Evolutionary conservation across 2,113 vertebrate species (phyloP).

Genomic region (Brachyhypopomus occidentalis): DNA sequence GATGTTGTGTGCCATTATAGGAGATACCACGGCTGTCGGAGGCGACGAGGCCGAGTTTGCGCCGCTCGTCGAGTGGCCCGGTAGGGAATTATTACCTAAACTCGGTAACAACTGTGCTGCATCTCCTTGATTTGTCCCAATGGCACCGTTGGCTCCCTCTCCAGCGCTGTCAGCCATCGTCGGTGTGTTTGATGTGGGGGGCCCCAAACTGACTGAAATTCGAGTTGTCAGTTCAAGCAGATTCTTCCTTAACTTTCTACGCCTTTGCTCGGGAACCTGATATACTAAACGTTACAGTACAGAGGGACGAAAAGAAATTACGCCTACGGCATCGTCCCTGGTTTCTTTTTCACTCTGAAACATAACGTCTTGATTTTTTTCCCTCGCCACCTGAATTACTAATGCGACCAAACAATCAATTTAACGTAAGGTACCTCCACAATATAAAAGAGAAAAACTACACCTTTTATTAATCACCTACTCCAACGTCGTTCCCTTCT

Average conservation of each 20-base stretch:
- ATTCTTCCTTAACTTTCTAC: conserved; percentile 22
- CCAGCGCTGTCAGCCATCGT: conserved; percentile 74
- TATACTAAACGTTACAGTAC: conserved; percentile 13
- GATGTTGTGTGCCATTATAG: conserved; percentile 60
- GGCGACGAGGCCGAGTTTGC: conserved; percentile 60
- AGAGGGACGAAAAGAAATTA: conserved; percentile 31
- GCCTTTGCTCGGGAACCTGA: conserved; percentile 29
- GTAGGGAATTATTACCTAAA: conserved; percentile 67
- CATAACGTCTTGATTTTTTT: not conserved
- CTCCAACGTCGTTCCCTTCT: not conserved
- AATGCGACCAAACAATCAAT: not conserved
- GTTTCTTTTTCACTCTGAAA: conserved; percentile 20
- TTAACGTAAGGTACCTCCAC: not conserved
- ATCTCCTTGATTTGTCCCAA: conserved; percentile 58
- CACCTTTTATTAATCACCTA: conserved; percentile 21
- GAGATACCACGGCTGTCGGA: conserved; percentile 60
- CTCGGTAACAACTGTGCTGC: conserved; percentile 62
- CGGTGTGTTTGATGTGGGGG: conserved; percentile 26
- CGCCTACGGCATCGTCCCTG: conserved; percentile 55
- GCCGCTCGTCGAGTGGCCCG: conserved; percentile 56
- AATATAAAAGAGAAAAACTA: not conserved
- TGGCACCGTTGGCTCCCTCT: conserved; percentile 60
- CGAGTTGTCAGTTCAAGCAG: conserved; percentile 28
- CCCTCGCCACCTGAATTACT: not conserved
- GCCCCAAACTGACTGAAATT: not conserved